Base-by-base conservation (phyloP, 2,797 vertebrate species). In the Melanogrammus aeglefinus region DNA sequence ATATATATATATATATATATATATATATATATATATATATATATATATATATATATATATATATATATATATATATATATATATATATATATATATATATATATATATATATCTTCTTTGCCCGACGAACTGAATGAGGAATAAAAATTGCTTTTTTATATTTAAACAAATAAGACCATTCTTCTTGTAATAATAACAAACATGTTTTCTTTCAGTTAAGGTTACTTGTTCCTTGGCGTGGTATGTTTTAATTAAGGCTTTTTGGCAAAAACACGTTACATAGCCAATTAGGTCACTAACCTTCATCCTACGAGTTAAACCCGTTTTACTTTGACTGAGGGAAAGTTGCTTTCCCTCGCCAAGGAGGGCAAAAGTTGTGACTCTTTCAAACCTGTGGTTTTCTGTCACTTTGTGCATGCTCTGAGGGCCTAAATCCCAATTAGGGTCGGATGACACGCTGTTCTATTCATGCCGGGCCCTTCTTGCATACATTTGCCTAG, bases 401-500 rank as follows among this genome's bases (percentile, higher is more conserved):
- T 96, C 95, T 95, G 95, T 95, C 95, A 96, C 94, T 96, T 94
- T 95, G 96, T 96, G 95, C 95, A 96, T 97, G 96, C 95, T 96
- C 95, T 95, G 94, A 96, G 96, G 98, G 96, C 96, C 97, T 98
- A 97, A 98, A 98, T 97, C 95, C 96, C 97, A 98, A 98, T 99
- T 98, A 99, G 97, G 96, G 96, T 95, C 97, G 97, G 96, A 95
- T 97, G 97, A 99, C 97, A 98, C 97, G 95, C 96, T 95, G 95
- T 94, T 94, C 97, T 87, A 97, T 99, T 99, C 96, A 98, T 89
- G 86, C 90, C 87, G 88, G 91, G 93, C 93, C 92, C 93, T 92
- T 92, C 92, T 94, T 96, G 97, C 96, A 98, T 98, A 97, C 96
- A 98, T 99, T 98, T 98, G 96, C 96, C 94, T 97, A 96, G 96